Base-by-base conservation (phyloP, 2,797 vertebrate species). In the Petrocephalus sullivani region DNA sequence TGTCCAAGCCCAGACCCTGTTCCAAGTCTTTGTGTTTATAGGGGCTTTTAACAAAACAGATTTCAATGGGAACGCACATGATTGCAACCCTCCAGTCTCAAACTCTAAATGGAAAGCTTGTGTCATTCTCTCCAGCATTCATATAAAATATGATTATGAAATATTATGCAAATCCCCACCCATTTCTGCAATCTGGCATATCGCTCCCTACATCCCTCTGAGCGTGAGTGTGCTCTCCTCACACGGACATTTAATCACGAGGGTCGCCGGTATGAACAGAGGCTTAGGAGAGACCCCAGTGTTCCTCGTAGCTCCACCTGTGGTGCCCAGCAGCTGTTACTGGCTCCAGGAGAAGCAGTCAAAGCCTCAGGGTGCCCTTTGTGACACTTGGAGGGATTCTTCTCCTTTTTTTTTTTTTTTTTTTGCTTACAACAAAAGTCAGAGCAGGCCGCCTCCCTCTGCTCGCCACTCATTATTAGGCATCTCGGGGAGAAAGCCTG, bases 401-500 rank as follows among this genome's bases (percentile, higher is more conserved):
- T 86, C 56, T 90, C 89, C 87, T 28, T 28, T 28, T 28, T 28
- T 28, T 28, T 28, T 23, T 23, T 92, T 89, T 89, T 92, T 89
- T 89, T 93, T 92, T 95, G 93, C 94, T 93, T 83, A 87, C 64
- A 14, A 61, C 86, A 89, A 23, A 58, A 91, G 86, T 90, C 89
- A 89, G 82, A 10, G 19, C 41, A 88, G 84, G 71, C 81, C 71
- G 28, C 71, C 90, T 87, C 9, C 88, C 90, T 37, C 67, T 12
- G 67, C 91, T 92, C 89, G 90, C 85, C 86, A 88, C 87, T 89
- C 91, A 49, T 91, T 88, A 91, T 93, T 89, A 88, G 93, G 92
- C 92, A 90, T 95, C 94, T 94, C 91, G 90, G 90, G 92, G 92
- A 91, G 91, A 89, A 90, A 93, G 95, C 96, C 95, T 96, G 96